Evolutionary conservation across 1,140 invertebrate genomes (phyloP).

Genomic region (Cherax quadricarinatus): DNA sequence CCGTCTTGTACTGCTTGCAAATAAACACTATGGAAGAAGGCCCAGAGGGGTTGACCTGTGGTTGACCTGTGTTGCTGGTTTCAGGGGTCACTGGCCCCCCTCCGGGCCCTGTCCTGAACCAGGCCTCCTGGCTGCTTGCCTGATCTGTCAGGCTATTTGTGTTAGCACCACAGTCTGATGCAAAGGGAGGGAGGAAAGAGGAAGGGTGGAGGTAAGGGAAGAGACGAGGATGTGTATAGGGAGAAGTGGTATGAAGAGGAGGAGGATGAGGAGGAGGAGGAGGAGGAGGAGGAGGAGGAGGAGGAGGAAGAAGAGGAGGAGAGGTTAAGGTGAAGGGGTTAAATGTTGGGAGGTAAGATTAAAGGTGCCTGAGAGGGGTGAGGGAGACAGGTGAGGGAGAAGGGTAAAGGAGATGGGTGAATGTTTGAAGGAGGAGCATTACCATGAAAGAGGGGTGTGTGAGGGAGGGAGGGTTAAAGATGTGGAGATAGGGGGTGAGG

Average conservation of each 20-base stretch:
- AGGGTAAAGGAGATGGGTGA: not conserved
- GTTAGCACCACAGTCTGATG: too few species aligned
- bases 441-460: not conserved
- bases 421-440: not conserved
- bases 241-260: too few species aligned
- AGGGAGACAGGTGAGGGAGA: not conserved
- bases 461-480: not conserved
- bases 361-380: not conserved
- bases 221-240: too few species aligned
- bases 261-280: not conserved
- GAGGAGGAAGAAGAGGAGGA: not conserved
- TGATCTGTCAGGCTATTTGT: too few species aligned
- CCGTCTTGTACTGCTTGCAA: too few species aligned
- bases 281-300: not conserved
- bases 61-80: too few species aligned
- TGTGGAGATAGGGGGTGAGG: not conserved
- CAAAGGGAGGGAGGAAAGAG: not conserved
- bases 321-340: not conserved
- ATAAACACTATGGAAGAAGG: too few species aligned
- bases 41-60: too few species aligned
- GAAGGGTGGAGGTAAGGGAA: not conserved
- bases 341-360: not conserved
- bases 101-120: too few species aligned
- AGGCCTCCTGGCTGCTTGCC: too few species aligned
- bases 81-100: too few species aligned